Percentiles rank a stretch among this genome's conserved stretches.
Evolutionary conservation across 2,888 invertebrate species (phyloP).

Genomic region (Mythimna albipuncta): DNA sequence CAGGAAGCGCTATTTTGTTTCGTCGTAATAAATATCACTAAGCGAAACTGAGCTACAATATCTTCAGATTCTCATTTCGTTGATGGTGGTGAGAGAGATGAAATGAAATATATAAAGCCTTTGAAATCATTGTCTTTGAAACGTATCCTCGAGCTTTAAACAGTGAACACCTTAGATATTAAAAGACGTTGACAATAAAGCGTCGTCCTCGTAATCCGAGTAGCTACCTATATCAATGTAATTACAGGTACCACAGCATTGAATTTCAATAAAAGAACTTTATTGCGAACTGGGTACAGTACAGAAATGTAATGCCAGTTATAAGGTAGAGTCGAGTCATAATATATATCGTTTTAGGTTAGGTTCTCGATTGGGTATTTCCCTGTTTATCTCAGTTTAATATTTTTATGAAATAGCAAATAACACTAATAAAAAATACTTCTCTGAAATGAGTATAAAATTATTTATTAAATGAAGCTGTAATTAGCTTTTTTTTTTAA

Average conservation of each 20-base stretch:
- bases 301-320: neutral
- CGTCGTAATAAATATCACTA: slow-evolving; percentile 20
- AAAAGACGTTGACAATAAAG: slow-evolving; percentile 3
- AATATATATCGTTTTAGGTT: neutral
- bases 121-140: slow-evolving; percentile 20
- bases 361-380: neutral
- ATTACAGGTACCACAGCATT: neutral
- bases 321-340: neutral
- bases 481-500: too few relatives aligned
- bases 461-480: too few relatives aligned
- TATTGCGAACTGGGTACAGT: neutral
- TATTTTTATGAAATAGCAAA: too few relatives aligned
- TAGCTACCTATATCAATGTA: slow-evolving; percentile 16
- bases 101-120: slow-evolving; percentile 18
- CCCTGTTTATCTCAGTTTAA: too few relatives aligned
- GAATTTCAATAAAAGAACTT: slow-evolving; percentile 7
- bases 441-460: too few relatives aligned
- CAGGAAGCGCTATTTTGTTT: slow-evolving; percentile 18
- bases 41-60: slow-evolving; percentile 6
- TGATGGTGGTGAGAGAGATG: slow-evolving; percentile 8
- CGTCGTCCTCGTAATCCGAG: slow-evolving; percentile 10
- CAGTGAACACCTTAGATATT: slow-evolving; percentile 9
- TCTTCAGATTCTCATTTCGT: slow-evolving; percentile 30
- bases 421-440: too few relatives aligned
- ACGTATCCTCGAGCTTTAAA: slow-evolving; percentile 6